phyloP scores from a whole-genome alignment of 2,888 invertebrate species.

The Quadroppia sp. region DNA sequence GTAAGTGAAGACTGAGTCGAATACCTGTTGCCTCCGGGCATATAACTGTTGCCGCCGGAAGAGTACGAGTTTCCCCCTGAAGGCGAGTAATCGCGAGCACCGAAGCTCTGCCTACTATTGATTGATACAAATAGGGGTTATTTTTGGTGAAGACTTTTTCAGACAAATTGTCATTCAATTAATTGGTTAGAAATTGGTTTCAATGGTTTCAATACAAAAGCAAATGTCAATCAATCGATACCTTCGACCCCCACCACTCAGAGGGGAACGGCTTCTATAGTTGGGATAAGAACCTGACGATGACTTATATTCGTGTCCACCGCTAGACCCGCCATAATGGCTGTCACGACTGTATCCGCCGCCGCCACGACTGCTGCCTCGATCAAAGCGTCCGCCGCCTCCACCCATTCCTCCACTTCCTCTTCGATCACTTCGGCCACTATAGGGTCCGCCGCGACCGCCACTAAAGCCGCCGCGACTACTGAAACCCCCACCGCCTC shows the following conservation, averaged over 20 bases:
- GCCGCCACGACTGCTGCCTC: conserved; percentile 49
- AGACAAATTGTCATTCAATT: conserved; percentile 2
- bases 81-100: conserved; percentile 32
- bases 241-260: conserved; percentile 46
- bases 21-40: conserved; percentile 33
- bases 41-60: conserved; percentile 25
- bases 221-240: conserved; percentile 37
- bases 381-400: conserved; percentile 51
- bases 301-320: conserved; percentile 41
- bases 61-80: conserved; percentile 25
- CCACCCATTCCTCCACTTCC: conserved; percentile 49
- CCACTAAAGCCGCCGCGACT: conserved; percentile 28
- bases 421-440: conserved; percentile 54
- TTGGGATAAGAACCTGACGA: conserved; percentile 41
- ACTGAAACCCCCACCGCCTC: conserved; percentile 34
- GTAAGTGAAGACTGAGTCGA: background rate
- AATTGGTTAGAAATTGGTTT: background rate
- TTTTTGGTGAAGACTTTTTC: background rate
- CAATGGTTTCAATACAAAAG: background rate
- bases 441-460: conserved; percentile 41
- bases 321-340: conserved; percentile 41
- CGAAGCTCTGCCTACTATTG: conserved; percentile 22
- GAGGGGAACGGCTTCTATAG: conserved; percentile 48
- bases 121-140: conserved; percentile 1
- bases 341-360: conserved; percentile 56